Base-by-base conservation (phyloP, 2,888 invertebrate genomes). In the Acronicta alni region DNA sequence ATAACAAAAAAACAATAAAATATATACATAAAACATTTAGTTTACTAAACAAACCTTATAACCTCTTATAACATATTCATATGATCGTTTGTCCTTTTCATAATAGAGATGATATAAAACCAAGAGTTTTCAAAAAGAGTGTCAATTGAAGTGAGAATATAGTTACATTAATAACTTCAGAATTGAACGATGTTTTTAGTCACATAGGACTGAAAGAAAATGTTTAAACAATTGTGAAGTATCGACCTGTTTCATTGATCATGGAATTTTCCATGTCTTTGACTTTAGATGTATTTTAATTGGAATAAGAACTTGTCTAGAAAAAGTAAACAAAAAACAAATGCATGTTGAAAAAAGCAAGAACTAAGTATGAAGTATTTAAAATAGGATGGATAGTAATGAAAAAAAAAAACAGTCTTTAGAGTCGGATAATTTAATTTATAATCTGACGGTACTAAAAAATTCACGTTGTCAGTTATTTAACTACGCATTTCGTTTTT, bases 201-300 rank as follows among this genome's bases (percentile, higher is more conserved):
- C 9, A 49, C 43, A 38, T 47, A 44, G 42, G n/a, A 39, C 44
- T 43, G 46, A 54, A 55, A 56, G 45, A 47, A 23, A 55, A 69
- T 70, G 58, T 75, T 77, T 75, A 60, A 52, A 75, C 77, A 75
- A 61, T 46, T 77, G 77, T 61, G 39, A 58, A 65, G 57, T 32
- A 49, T 38, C n/a, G 42, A 55, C 46, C 20, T 43, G 44, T 49
- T 42, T 41, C n/a, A n/a, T n/a, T 57, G 1, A n/a, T 8, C 51
- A 35, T 56, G 39, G 48, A 30, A 48, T 18, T 53, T 68, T 67
- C 56, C 66, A 42, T 65, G 49, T 18, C 12, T 37, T 51, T 43
- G 26, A n/a, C n/a, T 59, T 16, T 32, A 38, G 18, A 12, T 52
- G 52, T 49, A 65, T 60, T 56, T 47, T 26, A 9, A 14, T 42